Percentiles rank a stretch among this genome's conserved stretches.
Conservation (phyloP, 2,888 invertebrate genomes). For the Tenthredo livida region DNA sequence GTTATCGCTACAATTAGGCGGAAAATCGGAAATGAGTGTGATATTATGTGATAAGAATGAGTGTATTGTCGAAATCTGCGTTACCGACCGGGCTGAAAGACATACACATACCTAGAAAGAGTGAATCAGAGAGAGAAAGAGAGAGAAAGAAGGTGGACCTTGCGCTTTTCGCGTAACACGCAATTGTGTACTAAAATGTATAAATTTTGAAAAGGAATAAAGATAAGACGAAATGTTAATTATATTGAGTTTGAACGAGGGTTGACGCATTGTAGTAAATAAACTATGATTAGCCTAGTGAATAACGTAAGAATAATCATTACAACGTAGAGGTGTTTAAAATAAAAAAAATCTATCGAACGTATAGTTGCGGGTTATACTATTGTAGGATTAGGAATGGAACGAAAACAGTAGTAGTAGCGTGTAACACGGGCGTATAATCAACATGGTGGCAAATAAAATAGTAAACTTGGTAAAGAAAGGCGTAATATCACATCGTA, state of each 20-base stretch:
- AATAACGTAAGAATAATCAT: not conserved
- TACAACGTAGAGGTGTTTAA: not conserved
- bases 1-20: not conserved
- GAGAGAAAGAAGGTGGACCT: conserved; percentile 47
- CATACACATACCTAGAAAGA: not conserved
- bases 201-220: not conserved
- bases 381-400: not conserved
- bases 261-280: not conserved
- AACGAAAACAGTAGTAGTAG: conserved; percentile 38
- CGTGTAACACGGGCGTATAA: conserved; percentile 48
- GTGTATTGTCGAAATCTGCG: not conserved
- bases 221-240: not conserved
- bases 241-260: not conserved
- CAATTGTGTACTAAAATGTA: conserved; percentile 49
- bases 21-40: not conserved
- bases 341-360: not conserved
- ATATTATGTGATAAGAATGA: not conserved
- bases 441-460: conserved; percentile 64
- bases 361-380: not conserved
- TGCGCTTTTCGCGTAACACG: conserved; percentile 54
- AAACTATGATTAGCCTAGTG: not conserved
- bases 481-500: conserved; percentile 50
- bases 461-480: conserved; percentile 63
- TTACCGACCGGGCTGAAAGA: not conserved
- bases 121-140: conserved; percentile 17